Conservation (phyloP, 2,888 invertebrate genomes). For the Drosophila hawaiiensis region DNA sequence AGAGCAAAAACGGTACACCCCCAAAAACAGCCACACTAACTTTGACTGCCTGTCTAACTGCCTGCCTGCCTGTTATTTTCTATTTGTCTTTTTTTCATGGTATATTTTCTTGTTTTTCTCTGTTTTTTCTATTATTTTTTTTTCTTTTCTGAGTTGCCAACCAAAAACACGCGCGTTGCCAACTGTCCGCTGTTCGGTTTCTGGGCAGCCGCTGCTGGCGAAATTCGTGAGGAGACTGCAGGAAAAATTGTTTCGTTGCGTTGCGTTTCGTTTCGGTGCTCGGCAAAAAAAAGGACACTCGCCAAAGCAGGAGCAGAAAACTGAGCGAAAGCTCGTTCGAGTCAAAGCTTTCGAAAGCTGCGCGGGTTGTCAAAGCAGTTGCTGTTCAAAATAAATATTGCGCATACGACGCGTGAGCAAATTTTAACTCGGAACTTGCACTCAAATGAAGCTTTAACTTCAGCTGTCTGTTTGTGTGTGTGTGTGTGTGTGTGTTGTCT, state of each 20-base stretch:
- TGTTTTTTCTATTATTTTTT: constrained; percentile 17
- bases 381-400: constrained; percentile 3
- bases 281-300: constrained; percentile 52
- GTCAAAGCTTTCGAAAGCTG: constrained; percentile 62
- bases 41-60: constrained; percentile 19
- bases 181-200: constrained; percentile 61
- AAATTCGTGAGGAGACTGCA: constrained; percentile 77
- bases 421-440: constrained; percentile 14
- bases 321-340: constrained; percentile 54
- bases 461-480: constrained; percentile 4
- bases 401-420: constrained; percentile 30
- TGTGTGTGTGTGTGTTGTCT: not conserved
- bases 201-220: constrained; percentile 59
- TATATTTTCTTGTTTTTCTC: constrained; percentile 13
- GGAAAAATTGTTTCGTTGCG: constrained; percentile 33
- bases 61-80: constrained; percentile 16
- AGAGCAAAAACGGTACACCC: constrained; percentile 15
- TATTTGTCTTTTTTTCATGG: not conserved
- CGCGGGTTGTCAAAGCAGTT: constrained; percentile 46
- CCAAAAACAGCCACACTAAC: constrained; percentile 13
- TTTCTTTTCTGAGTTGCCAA: constrained; percentile 61
- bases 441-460: constrained; percentile 32
- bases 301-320: constrained; percentile 36
- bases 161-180: constrained; percentile 65
- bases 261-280: constrained; percentile 22